phyloP scores from a whole-genome alignment of 2,888 invertebrate species.

The Rhamnusium bicolor region DNA sequence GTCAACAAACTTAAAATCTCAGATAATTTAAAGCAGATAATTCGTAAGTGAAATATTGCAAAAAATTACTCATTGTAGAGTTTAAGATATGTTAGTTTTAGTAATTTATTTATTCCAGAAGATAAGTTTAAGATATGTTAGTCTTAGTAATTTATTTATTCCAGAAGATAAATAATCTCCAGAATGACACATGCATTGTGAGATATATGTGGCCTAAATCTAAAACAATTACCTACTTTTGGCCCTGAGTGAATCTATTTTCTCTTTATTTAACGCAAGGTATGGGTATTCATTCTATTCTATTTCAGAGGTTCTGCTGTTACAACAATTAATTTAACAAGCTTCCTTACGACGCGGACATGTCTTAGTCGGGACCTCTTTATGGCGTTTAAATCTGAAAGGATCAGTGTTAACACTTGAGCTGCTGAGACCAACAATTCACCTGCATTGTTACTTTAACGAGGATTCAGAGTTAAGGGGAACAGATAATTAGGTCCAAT shows the following conservation, averaged over 20 bases:
- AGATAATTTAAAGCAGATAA: no score
- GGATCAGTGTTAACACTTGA: constrained; percentile 52
- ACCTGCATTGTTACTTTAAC: constrained; percentile 55
- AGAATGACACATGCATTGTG: background rate
- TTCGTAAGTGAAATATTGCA: background rate
- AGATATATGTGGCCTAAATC: no score
- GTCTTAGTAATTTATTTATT: background rate
- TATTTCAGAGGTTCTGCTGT: background rate
- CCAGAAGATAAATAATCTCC: background rate
- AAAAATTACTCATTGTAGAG: no score
- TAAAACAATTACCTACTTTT: background rate
- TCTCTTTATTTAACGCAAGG: background rate
- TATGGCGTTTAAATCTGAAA: constrained; percentile 46
- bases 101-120: background rate
- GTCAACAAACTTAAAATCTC: no score
- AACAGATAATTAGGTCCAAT: constrained; percentile 54
- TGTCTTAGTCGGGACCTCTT: constrained; percentile 33
- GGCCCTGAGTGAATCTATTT: background rate
- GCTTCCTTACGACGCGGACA: constrained; percentile 4
- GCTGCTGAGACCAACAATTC: constrained; percentile 44
- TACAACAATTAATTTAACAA: constrained; percentile 24
- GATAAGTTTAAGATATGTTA: background rate
- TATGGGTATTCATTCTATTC: background rate
- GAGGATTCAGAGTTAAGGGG: constrained; percentile 47
- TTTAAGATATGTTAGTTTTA: background rate